These are phyloP conservation scores for Seira musarum DNA, from an alignment of 2,888 invertebrate genomes.

Conservation along the genomic window DNA sequence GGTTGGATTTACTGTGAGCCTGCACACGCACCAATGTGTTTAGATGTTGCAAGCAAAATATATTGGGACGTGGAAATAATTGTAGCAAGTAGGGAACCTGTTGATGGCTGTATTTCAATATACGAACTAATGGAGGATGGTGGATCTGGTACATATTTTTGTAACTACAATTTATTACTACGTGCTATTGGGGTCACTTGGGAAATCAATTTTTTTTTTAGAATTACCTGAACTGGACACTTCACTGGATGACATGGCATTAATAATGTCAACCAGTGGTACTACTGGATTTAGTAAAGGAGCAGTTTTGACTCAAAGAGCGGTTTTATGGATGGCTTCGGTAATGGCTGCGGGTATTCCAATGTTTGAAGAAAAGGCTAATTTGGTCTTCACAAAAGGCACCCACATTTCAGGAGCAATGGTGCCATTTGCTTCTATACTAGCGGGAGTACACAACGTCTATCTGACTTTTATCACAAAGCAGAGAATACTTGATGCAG, in stretches of 20 bases:
- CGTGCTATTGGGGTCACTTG: background rate
- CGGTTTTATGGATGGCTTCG: conserved; percentile 37
- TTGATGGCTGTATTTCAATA: conserved; percentile 63
- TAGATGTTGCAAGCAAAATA: conserved; percentile 57
- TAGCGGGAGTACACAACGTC: conserved; percentile 36
- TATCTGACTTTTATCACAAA: conserved; percentile 59
- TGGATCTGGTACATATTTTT: conserved; percentile 54
- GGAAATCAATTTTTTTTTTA: conserved; percentile 13
- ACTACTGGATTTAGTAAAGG: conserved; percentile 63
- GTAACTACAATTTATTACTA: background rate
- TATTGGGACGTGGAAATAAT: conserved; percentile 68
- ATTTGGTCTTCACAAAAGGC: conserved; percentile 63
- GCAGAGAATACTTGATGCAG: conserved; percentile 61
- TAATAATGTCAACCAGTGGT: conserved; percentile 67
- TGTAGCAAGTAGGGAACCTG: conserved; percentile 53
- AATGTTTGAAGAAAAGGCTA: conserved; percentile 43
- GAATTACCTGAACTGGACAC: conserved; percentile 52
- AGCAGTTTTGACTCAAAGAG: conserved; percentile 57
- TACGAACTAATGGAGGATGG: conserved; percentile 65
- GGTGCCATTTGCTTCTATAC: conserved; percentile 51
- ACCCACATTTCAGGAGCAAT: conserved; percentile 65
- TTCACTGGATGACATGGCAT: conserved; percentile 43
- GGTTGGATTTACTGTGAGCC: conserved; percentile 69
- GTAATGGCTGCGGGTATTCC: conserved; percentile 21
- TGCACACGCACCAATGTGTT: conserved; percentile 58